Base-by-base conservation (phyloP, 2,797 vertebrate species). In the Diceros bicornis region DNA sequence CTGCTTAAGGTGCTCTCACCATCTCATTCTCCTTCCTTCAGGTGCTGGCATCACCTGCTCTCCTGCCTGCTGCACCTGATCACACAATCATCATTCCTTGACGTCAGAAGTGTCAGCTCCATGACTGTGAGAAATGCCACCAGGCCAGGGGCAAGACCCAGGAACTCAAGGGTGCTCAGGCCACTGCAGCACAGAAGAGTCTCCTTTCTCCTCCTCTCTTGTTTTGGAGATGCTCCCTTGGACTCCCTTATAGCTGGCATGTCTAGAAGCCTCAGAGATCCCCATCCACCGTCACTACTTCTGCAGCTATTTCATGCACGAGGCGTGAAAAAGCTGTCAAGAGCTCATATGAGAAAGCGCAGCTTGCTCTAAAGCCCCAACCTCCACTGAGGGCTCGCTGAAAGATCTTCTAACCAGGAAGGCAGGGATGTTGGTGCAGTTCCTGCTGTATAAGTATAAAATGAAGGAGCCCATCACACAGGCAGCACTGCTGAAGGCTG, bases 91-190 rank as follows among this genome's bases (percentile, higher is more conserved):
- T 69, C 78, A 90, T 92, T 81, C 79, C 96, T 92, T n/a, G 17
- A 3, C 74, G 62, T 62, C 79, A 71, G n/a, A 94, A 94, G 74
- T 82, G 74, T 50, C 92, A 94, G 61, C 18, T 27, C 34, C 21
- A 8, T 7, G 66, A 37, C 23, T 18, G 18, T 0, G 21, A 84
- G 41, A 93, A 89, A 34, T 47, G 44, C 2, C 61, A 34, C 27
- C 32, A 82, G 44, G 11, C 25, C 32, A 21, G 18, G 16, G n/a
- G 1, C 20, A 34, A 68, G 23, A 11, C 4, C 7, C 52, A 69
- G 57, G 4, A 7, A 75, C 34, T 47, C 52, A 37, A 37, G 37
- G 37, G 37, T 37, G 37, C 37, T 37, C 37, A 37, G 37, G 37
- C 37, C 37, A 37, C 37, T 37, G 37, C 37, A 50, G 32, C 32